phyloP scores from a whole-genome alignment of 2,888 invertebrate genomes.

The Sphecodes monilicornis region DNA sequence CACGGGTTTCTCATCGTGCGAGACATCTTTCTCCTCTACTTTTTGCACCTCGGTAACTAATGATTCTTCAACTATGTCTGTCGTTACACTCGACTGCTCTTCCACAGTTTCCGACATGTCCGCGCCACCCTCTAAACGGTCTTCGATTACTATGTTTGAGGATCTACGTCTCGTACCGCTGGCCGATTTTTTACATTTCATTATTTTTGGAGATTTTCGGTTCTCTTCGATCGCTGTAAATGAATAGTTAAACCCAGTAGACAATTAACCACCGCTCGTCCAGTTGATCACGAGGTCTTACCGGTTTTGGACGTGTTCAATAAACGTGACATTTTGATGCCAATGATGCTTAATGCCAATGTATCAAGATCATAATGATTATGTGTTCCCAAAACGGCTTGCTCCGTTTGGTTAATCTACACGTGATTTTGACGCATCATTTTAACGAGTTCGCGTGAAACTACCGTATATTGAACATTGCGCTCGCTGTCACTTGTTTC shows the following conservation, averaged over 20 bases:
- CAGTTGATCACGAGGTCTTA: conserved; percentile 11
- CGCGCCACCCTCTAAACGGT: conserved; percentile 65
- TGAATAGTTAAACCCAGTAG: conserved; percentile 20
- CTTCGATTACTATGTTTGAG: conserved; percentile 17
- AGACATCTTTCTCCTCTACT: neutral
- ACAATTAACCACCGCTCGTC: conserved; percentile 1
- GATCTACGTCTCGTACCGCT: conserved; percentile 28
- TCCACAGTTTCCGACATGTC: conserved; percentile 38
- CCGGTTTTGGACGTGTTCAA: conserved; percentile 47
- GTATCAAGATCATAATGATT: conserved; percentile 31
- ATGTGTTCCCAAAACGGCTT: conserved; percentile 18
- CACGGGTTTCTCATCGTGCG: neutral
- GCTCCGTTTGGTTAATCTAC: conserved; percentile 38
- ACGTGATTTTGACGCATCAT: conserved; percentile 34
- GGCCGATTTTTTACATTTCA: conserved; percentile 34
- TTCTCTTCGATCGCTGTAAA: conserved; percentile 44
- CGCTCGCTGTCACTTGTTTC: conserved; percentile 52
- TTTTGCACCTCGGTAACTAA: neutral
- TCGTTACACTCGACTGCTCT: neutral
- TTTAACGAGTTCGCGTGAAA: conserved; percentile 29
- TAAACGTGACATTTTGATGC: conserved; percentile 48
- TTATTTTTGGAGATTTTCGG: conserved; percentile 30
- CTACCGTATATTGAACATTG: conserved; percentile 13
- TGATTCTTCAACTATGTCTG: neutral
- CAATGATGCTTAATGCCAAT: conserved; percentile 17